These are phyloP conservation scores for Xanthia icteritia DNA, from an alignment of 2,888 invertebrate species.

Conservation along the genomic window DNA sequence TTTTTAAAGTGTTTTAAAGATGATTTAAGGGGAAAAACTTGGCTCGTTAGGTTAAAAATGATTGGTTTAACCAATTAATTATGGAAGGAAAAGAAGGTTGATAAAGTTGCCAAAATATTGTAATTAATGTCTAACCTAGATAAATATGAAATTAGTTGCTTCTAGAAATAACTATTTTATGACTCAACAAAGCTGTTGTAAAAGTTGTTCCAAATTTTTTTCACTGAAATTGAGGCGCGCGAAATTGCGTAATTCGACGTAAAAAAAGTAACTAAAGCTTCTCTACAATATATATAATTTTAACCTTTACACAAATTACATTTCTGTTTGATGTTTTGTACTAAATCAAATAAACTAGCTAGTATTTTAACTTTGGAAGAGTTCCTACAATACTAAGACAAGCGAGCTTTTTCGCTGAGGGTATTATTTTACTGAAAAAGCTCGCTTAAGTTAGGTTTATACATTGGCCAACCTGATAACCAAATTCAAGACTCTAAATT, in stretches of 20 bases:
- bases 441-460: too few species aligned
- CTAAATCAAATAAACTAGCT: not conserved
- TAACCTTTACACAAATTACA: not conserved
- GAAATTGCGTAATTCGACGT: not conserved
- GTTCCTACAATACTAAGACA: not conserved
- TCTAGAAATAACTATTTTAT: not conserved
- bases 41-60: slow-evolving; percentile 39
- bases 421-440: too few species aligned
- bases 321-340: not conserved
- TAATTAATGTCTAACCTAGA: slow-evolving; percentile 5
- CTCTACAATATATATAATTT: not conserved
- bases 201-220: not conserved
- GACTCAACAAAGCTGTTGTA: not conserved
- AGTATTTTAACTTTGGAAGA: not conserved
- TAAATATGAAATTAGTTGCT: not conserved
- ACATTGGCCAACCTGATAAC: too few species aligned
- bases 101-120: slow-evolving; percentile 22
- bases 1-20: slow-evolving; percentile 45
- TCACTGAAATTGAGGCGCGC: not conserved
- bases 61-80: slow-evolving; percentile 49
- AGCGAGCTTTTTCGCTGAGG: too few species aligned
- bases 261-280: not conserved
- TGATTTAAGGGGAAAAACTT: slow-evolving; percentile 32
- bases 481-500: not conserved
- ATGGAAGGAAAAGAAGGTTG: slow-evolving; percentile 12